Evolutionary conservation across 2,888 invertebrate species (phyloP), one percentile per base, ranked within the genome.

Genomic region (Physocephala rufipes): DNA sequence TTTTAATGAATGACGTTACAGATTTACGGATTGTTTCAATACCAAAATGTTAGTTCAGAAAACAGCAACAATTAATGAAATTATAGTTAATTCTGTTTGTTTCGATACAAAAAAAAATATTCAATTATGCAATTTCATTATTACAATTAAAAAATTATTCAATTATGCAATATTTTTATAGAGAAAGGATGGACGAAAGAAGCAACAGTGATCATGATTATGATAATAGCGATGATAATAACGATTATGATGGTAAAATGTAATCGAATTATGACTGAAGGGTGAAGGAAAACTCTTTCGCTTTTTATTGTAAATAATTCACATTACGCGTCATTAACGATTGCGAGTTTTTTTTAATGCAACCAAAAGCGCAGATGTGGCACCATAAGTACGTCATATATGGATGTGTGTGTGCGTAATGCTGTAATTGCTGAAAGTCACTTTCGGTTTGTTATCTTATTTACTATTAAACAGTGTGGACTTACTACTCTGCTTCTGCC

Each of bases 301-400:
- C 49, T 16, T 68, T 65, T 63, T 62, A n/a, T 55, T 64, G 67
- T 66, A 55, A 72, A 55, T 61, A 67, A 64, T 71, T 51, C 30
- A 36, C 58, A 69, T 58, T 68, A 72, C 69, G 72, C 55, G 73
- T 76, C 77, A 77, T 76, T 77, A 77, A 77, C 76, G 76, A 76
- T 75, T 76, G 76, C 73, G 74, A 71, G 70, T 74, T 75, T 74
- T 75, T 76, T 45, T 67, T 67, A 47, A 59, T n/a, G 67, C 58
- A 19, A 43, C 47, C 9, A 26, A n/a, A 24, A 28, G 24, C 67
- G 36, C 19, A 55, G 21, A 24, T n/a, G 26, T 58, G 66, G n/a
- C 13, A 53, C 51, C 51, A 47, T 61, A 67, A 21, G 21, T 67
- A 24, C 53, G 36, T 30, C 59, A 21, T 53, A 16, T n/a, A n/a